These are phyloP conservation scores for Ophion ventricosus DNA, from an alignment of 2,888 invertebrate genomes.

Conservation along the genomic window DNA sequence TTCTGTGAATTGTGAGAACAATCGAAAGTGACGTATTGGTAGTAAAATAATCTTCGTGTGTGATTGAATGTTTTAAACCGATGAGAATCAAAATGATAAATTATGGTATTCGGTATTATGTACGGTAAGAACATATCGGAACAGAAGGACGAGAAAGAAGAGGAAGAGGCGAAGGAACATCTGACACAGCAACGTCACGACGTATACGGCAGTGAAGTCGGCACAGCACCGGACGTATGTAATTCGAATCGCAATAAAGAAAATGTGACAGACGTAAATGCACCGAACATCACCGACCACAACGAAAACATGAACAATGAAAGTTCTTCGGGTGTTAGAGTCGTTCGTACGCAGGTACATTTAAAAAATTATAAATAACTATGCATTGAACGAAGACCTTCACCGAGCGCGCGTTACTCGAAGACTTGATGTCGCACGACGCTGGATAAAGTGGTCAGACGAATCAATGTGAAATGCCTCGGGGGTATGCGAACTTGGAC, in stretches of 20 bases:
- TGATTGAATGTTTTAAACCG: slow-evolving; percentile 9
- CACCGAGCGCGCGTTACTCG: slow-evolving; percentile 18
- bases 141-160: slow-evolving; percentile 20
- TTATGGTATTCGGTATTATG: slow-evolving; percentile 22
- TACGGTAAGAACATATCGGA: slow-evolving; percentile 21
- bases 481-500: slow-evolving; percentile 1
- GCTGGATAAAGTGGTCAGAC: slow-evolving; percentile 12
- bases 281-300: slow-evolving; percentile 12
- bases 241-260: slow-evolving; percentile 10
- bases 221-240: slow-evolving; percentile 1
- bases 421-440: slow-evolving; percentile 4
- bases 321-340: not conserved
- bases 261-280: not conserved
- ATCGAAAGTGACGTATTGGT: slow-evolving; percentile 3
- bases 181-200: slow-evolving; percentile 11
- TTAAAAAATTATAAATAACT: not conserved
- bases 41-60: slow-evolving; percentile 7
- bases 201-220: not conserved
- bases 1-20: not conserved
- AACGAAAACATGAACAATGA: slow-evolving; percentile 4
- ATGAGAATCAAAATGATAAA: slow-evolving; percentile 16
- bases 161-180: slow-evolving; percentile 1
- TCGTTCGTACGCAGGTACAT: slow-evolving; percentile 6
- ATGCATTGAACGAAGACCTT: slow-evolving; percentile 7
- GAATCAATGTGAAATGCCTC: slow-evolving; percentile 6